Conservation (phyloP, 2,797 vertebrate species). For the Dromococcyx pavoninus region DNA sequence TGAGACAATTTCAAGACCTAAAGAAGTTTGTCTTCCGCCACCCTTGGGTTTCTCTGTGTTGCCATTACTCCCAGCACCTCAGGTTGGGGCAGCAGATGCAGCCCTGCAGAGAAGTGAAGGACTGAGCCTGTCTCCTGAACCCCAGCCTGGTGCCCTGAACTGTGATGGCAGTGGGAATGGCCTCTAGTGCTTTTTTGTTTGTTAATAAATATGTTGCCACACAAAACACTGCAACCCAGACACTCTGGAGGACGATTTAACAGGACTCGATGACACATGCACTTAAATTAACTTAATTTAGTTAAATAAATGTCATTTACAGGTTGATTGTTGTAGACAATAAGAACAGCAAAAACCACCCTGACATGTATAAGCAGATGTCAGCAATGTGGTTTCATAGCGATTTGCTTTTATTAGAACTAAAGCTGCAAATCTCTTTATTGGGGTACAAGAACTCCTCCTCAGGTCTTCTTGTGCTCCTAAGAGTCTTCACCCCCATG, state of each 20-base stretch:
- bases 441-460: neutral
- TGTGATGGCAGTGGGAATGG: neutral
- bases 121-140: neutral
- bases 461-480: neutral
- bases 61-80: neutral
- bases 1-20: neutral
- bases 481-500: neutral
- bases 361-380: neutral
- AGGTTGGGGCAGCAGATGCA: neutral
- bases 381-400: neutral
- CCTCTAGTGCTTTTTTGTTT: neutral
- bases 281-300: neutral
- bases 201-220: neutral
- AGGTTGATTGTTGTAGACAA: neutral
- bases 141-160: neutral
- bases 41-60: rapidly evolving
- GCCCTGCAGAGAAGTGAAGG: neutral
- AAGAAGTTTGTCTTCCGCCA: rapidly evolving
- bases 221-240: neutral
- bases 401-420: slow-evolving; percentile 43
- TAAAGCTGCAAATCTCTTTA: slow-evolving; percentile 8
- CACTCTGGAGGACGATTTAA: neutral
- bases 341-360: neutral
- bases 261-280: neutral
- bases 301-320: slow-evolving; percentile 6